These are phyloP conservation scores for Caenorhabditis drosophilae DNA, from an alignment of 2,888 invertebrate genomes.

Conservation along the genomic window DNA sequence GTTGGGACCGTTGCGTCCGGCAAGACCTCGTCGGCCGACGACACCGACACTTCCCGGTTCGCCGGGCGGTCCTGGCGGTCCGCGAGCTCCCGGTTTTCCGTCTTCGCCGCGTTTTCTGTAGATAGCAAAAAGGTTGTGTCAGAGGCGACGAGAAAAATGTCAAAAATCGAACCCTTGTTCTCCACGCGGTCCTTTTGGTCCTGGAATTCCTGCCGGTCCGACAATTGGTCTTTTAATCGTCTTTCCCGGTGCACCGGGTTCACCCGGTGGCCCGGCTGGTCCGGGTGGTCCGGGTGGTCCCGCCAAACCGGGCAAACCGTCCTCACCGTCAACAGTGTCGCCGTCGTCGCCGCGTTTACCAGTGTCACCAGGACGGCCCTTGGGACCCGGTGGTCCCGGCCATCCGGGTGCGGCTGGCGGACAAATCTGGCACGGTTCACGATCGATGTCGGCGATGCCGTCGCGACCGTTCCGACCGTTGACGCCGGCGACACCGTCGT, in stretches of 20 bases:
- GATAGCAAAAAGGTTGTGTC: not conserved
- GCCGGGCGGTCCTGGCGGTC: slow-evolving; percentile 29
- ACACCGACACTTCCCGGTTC: slow-evolving; percentile 28
- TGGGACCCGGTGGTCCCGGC: slow-evolving; percentile 39
- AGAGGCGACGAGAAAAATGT: no score
- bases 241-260: slow-evolving; percentile 14
- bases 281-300: slow-evolving; percentile 38
- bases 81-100: slow-evolving; percentile 28
- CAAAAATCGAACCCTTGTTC: slow-evolving; percentile 7
- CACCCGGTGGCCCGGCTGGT: slow-evolving; percentile 25
- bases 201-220: slow-evolving; percentile 30
- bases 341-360: slow-evolving; percentile 38
- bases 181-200: slow-evolving; percentile 30
- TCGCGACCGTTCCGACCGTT: slow-evolving; percentile 25
- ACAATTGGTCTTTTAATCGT: slow-evolving; percentile 9
- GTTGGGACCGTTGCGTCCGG: slow-evolving; percentile 22
- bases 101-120: slow-evolving; percentile 18
- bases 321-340: slow-evolving; percentile 25
- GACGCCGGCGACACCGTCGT: slow-evolving; percentile 26
- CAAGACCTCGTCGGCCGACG: slow-evolving; percentile 26
- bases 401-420: slow-evolving; percentile 27
- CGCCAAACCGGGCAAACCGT: slow-evolving; percentile 27
- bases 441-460: slow-evolving; percentile 32
- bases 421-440: slow-evolving; percentile 39
- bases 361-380: slow-evolving; percentile 21